Base-by-base conservation (phyloP, 1,140 invertebrate genomes). In the Piezodorus guildinii region DNA sequence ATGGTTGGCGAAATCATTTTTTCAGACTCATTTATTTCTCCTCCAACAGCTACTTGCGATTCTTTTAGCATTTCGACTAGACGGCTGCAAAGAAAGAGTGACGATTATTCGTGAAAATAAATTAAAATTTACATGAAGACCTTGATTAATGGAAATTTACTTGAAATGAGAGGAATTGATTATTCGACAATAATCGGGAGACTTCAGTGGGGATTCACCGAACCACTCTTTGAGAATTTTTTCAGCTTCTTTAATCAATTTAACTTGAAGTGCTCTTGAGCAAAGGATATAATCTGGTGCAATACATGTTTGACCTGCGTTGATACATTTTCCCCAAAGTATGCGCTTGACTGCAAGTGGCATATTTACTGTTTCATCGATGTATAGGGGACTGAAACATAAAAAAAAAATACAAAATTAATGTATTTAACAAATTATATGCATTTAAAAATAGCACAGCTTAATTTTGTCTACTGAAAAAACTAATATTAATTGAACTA, bases 201-300 rank as follows among this genome's bases (percentile, higher is more conserved):
- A 92, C 56, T 85, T 78, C 73, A 91, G 83, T 0, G 85, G 79
- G 72, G 94, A 83, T 0, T 85, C 80, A 5, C 91, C 88, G 73
- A 90, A 98, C 84, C 91, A 97, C 69, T 94, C 84, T 58, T 84
- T 80, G 0, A 98, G 69, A 43, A 88, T 73, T 56, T 80, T 77
- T 72, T 81, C 84, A 3, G 81, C 78, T 68, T 78, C 79, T 27
- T 82, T 76, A 15, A 96, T 70, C 65, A 92, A 83, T 68, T 83
- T 80, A 6, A 80, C 77, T 71, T 89, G 83, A 0, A 88, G 77
- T 71, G 86, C 81, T 70, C 83, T 82, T 12, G 84, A 82, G 73
- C 94, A 97, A n/a, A 99, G 77, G 34, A 99, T 71, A 73, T 98
- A 99, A 78, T 99, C 97, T 0, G 96, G 96, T 3, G 95, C 94